phyloP scores from a whole-genome alignment of 2,888 invertebrate species.

The Merodon equestris region DNA sequence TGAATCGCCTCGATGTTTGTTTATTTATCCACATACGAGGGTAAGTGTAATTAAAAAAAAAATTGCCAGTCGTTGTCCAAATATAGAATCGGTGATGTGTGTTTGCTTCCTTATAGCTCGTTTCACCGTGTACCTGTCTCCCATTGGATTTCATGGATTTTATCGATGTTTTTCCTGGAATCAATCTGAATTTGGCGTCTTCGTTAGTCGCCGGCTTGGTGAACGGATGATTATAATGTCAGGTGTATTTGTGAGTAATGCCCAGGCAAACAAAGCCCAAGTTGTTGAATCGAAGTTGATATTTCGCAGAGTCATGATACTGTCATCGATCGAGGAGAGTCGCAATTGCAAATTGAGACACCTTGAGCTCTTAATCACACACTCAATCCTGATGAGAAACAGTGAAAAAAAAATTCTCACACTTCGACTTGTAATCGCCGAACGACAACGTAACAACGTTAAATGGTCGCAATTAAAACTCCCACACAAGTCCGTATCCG shows the following conservation, averaged over 20 bases:
- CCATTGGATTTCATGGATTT: not conserved
- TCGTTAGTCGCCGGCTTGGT: not conserved
- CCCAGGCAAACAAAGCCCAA: slow-evolving; percentile 6
- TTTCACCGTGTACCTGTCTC: slow-evolving; percentile 3
- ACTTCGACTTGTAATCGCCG: slow-evolving; percentile 6
- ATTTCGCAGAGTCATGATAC: no score
- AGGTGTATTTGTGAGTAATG: slow-evolving; percentile 3
- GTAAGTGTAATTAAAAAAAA: slow-evolving; percentile 47
- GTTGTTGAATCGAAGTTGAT: no score
- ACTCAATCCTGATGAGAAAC: slow-evolving; percentile 23
- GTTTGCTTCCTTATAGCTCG: slow-evolving; percentile 32
- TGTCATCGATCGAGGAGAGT: no score
- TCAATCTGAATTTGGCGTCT: slow-evolving; percentile 20
- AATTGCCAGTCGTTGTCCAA: slow-evolving; percentile 36
- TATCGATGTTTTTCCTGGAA: slow-evolving; percentile 15
- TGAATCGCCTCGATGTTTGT: slow-evolving; percentile 4
- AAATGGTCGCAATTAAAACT: slow-evolving; percentile 60
- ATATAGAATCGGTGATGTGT: slow-evolving; percentile 43
- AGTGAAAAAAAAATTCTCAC: slow-evolving; percentile 36
- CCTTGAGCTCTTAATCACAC: not conserved
- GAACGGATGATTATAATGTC: slow-evolving; percentile 1
- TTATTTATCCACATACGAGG: not conserved
- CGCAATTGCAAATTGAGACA: no score
- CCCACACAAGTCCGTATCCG: slow-evolving; percentile 45
- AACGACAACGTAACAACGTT: no score